Evolutionary conservation across 2,888 invertebrate genomes (phyloP).

Genomic region (Mythimna loreyi): DNA sequence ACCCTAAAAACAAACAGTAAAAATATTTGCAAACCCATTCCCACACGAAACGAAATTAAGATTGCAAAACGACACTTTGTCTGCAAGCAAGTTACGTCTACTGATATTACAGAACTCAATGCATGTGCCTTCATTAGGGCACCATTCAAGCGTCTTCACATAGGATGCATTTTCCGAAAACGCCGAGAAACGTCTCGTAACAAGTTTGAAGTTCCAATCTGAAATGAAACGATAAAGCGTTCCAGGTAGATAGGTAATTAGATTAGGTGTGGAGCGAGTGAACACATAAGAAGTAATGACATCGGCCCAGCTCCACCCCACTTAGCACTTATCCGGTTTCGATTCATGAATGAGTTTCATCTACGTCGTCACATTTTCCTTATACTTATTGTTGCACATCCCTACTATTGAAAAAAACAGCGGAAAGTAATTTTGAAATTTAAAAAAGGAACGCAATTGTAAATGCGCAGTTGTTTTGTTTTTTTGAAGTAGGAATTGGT

Average conservation of each 20-base stretch:
- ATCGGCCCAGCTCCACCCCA: constrained; percentile 47
- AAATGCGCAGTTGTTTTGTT: too few relatives aligned
- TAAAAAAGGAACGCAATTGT: background rate
- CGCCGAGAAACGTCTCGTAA: constrained; percentile 22
- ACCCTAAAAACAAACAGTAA: too few relatives aligned
- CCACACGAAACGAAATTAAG: too few relatives aligned
- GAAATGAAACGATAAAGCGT: constrained; percentile 59
- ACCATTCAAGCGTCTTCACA: background rate
- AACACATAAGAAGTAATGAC: constrained; percentile 63
- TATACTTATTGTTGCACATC: constrained; percentile 28
- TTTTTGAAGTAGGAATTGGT: too few relatives aligned
- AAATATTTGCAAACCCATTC: too few relatives aligned
- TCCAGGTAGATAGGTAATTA: constrained; percentile 62
- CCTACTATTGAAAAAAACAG: background rate
- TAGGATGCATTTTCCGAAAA: constrained; percentile 36
- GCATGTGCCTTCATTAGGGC: background rate
- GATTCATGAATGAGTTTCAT: constrained; percentile 62
- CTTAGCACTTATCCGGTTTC: constrained; percentile 61
- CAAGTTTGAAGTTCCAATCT: constrained; percentile 44
- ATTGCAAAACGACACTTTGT: background rate
- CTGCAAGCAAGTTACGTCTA: background rate
- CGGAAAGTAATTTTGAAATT: background rate
- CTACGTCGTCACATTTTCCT: constrained; percentile 26
- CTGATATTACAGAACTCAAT: background rate
- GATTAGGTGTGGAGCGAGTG: constrained; percentile 57